Evolutionary conservation across 2,113 vertebrate genomes (phyloP).

Genomic region (Stercorarius parasiticus): DNA sequence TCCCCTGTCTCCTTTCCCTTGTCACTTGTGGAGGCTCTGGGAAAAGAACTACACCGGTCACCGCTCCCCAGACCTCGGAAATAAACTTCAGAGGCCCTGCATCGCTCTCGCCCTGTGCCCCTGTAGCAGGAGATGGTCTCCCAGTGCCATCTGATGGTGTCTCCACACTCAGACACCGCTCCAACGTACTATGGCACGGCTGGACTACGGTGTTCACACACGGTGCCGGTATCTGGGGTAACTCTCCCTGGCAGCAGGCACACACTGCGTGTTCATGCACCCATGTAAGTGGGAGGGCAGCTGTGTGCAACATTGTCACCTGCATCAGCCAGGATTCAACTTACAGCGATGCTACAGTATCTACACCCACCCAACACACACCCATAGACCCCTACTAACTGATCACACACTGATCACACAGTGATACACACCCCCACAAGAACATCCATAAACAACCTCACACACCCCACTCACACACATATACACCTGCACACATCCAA

Average conservation of each 20-base stretch:
- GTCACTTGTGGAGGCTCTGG: neutral
- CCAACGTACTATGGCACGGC: fast-evolving
- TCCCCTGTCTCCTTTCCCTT: neutral
- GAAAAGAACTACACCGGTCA: neutral
- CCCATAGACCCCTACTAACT: neutral
- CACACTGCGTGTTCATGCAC: fast-evolving
- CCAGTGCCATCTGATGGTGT: neutral
- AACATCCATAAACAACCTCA: neutral
- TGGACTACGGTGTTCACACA: fast-evolving
- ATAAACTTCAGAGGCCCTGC: neutral
- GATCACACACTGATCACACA: neutral
- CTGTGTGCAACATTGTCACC: neutral
- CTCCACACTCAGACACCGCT: neutral
- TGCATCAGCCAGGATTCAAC: fast-evolving
- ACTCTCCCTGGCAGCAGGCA: too few relatives aligned
- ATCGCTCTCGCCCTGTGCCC: fast-evolving
- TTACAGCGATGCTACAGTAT: neutral
- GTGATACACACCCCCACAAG: too few relatives aligned
- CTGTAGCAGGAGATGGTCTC: neutral
- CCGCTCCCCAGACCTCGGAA: neutral
- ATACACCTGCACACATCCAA: neutral
- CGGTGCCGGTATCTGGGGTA: neutral
- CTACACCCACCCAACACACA: neutral
- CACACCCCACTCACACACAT: too few relatives aligned
- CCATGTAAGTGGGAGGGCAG: neutral